Percentiles rank a stretch among this genome's conserved stretches.
phyloP scores from a whole-genome alignment of 2,888 invertebrate species.

The Eledone cirrhosa region DNA sequence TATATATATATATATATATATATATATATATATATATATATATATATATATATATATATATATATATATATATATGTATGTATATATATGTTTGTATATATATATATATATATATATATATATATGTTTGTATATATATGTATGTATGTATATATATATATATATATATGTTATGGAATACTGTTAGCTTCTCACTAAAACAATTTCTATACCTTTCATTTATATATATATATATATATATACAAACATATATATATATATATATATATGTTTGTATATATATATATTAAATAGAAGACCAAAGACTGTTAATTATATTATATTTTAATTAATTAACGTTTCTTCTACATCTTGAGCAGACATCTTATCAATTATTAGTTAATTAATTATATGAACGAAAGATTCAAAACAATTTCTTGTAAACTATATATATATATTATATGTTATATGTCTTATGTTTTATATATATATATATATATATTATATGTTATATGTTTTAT shows the following conservation, averaged over 20 bases:
- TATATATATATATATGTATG: background rate
- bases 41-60: background rate
- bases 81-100: background rate
- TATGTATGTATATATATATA: background rate
- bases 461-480: no score
- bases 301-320: background rate
- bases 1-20: background rate
- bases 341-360: no score
- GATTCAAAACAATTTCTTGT: background rate
- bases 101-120: background rate
- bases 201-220: no score
- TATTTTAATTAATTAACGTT: background rate
- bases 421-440: background rate
- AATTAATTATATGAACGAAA: no score
- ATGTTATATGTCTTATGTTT: background rate
- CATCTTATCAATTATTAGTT: no score
- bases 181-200: no score
- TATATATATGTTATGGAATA: no score
- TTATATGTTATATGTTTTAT: no score
- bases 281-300: background rate
- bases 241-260: background rate
- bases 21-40: background rate
- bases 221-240: slow-evolving; percentile 1
- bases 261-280: background rate
- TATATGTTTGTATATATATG: background rate